Conservation (phyloP, 2,113 vertebrate species). For the Nesoenas mayeri region DNA sequence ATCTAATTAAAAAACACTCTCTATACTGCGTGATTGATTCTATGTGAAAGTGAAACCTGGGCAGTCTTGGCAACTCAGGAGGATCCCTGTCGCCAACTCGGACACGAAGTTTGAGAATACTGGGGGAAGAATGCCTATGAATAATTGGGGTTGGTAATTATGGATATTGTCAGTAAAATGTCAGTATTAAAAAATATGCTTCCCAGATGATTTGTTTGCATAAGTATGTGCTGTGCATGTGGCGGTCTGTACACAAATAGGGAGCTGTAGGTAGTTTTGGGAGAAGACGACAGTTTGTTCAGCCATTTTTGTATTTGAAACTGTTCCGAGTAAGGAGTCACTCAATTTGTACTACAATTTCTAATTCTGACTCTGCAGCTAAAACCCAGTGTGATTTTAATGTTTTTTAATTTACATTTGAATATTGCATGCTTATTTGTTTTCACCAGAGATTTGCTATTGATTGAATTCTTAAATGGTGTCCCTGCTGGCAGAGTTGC, state of each 20-base stretch:
- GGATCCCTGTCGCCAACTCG: slow-evolving; percentile 25
- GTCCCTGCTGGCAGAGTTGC: slow-evolving; percentile 44
- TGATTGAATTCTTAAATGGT: slow-evolving; percentile 51
- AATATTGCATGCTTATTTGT: slow-evolving; percentile 49
- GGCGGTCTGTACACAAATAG: not conserved
- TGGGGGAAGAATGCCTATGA: not conserved
- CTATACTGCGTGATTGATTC: slow-evolving; percentile 36
- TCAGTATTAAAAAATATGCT: not conserved
- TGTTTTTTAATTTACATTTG: slow-evolving; percentile 48
- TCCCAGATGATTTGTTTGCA: not conserved
- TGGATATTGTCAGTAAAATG: not conserved
- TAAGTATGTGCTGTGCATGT: not conserved
- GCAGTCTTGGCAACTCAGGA: not conserved
- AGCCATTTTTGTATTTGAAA: not conserved
- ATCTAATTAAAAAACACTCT: slow-evolving; percentile 54
- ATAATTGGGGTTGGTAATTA: not conserved
- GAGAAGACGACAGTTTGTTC: not conserved
- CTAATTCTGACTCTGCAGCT: not conserved
- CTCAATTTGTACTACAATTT: not conserved
- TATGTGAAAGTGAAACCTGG: slow-evolving; percentile 1
- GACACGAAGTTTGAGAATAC: slow-evolving; percentile 27
- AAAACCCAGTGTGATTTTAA: slow-evolving; percentile 42
- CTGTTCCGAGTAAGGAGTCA: not conserved
- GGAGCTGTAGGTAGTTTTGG: not conserved
- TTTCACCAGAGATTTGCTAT: slow-evolving; percentile 51